phyloP scores from a whole-genome alignment of 2,797 vertebrate genomes.

The Pangasius mekongensis region DNA sequence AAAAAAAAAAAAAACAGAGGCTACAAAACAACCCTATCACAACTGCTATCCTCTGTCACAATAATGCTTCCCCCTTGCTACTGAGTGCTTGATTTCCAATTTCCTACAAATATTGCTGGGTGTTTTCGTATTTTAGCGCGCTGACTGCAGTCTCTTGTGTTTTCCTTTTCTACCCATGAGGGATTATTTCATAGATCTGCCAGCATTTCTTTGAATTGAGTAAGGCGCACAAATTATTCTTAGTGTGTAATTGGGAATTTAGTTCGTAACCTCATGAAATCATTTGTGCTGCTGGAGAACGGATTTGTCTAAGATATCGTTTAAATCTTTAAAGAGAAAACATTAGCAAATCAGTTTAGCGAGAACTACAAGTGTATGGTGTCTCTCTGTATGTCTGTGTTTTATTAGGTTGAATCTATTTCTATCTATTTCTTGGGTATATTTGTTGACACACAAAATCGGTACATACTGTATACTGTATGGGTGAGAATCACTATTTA shows the following conservation, averaged over 20 bases:
- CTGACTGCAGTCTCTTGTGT: slow-evolving; percentile 40
- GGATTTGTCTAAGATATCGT: slow-evolving; percentile 34
- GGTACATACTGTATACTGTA: not conserved
- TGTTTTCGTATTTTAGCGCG: slow-evolving; percentile 52
- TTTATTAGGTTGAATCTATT: not conserved
- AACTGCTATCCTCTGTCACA: slow-evolving; percentile 58
- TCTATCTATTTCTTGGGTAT: not conserved
- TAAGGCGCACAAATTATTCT: slow-evolving; percentile 47
- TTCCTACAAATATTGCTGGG: slow-evolving; percentile 56
- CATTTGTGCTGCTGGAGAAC: slow-evolving; percentile 15
- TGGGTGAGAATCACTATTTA: not conserved
- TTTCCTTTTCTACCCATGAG: slow-evolving; percentile 48
- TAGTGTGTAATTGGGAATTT: slow-evolving; percentile 48
- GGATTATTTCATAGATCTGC: slow-evolving; percentile 58
- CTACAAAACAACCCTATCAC: slow-evolving; percentile 55
- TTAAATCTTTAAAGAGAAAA: slow-evolving; percentile 20
- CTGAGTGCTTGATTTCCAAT: slow-evolving; percentile 63
- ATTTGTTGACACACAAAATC: not conserved
- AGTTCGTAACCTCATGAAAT: slow-evolving; percentile 31
- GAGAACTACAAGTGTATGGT: not conserved
- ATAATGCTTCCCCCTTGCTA: slow-evolving; percentile 56
- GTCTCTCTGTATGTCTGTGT: not conserved
- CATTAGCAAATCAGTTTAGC: not conserved
- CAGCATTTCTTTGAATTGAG: slow-evolving; percentile 48
- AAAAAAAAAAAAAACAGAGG: slow-evolving; percentile 39